phyloP scores from a whole-genome alignment of 2,888 invertebrate genomes.

The Zhengitettix transpicula region DNA sequence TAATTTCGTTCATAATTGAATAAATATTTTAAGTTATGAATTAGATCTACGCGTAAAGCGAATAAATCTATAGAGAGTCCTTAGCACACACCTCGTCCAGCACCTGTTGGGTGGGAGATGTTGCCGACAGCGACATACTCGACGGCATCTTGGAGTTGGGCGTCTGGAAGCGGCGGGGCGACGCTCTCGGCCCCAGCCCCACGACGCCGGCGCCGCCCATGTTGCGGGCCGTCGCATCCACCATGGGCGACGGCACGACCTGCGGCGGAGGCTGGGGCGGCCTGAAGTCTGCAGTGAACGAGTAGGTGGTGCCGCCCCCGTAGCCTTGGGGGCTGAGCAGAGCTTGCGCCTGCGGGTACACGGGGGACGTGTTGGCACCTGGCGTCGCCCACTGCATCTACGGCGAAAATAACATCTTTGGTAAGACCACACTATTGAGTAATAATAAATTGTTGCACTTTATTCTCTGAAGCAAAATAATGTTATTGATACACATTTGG shows the following conservation, averaged over 20 bases:
- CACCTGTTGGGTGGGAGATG: not conserved
- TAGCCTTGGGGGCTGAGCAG: constrained; percentile 47
- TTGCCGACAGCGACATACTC: not conserved
- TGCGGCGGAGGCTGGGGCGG: constrained; percentile 26
- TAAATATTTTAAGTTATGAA: too few relatives aligned
- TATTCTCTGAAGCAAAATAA: too few relatives aligned
- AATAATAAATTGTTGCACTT: too few relatives aligned
- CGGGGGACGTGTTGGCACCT: constrained; percentile 27
- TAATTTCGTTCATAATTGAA: too few relatives aligned
- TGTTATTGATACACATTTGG: too few relatives aligned
- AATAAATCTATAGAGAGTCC: too few relatives aligned
- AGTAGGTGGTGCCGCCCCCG: constrained; percentile 52
- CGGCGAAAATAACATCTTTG: not conserved
- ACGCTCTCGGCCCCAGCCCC: not conserved
- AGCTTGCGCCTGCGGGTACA: constrained; percentile 41
- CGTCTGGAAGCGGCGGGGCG: not conserved
- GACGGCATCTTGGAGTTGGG: not conserved
- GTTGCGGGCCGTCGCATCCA: constrained; percentile 35
- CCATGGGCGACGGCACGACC: constrained; percentile 21
- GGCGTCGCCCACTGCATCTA: constrained; percentile 54
- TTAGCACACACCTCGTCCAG: not conserved
- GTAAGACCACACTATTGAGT: too few relatives aligned
- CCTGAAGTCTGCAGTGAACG: constrained; percentile 68
- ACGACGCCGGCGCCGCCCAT: not conserved
- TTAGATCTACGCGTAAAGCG: too few relatives aligned